Base-by-base conservation (phyloP, 1,140 invertebrate species). In the Heliconius melpomene region DNA sequence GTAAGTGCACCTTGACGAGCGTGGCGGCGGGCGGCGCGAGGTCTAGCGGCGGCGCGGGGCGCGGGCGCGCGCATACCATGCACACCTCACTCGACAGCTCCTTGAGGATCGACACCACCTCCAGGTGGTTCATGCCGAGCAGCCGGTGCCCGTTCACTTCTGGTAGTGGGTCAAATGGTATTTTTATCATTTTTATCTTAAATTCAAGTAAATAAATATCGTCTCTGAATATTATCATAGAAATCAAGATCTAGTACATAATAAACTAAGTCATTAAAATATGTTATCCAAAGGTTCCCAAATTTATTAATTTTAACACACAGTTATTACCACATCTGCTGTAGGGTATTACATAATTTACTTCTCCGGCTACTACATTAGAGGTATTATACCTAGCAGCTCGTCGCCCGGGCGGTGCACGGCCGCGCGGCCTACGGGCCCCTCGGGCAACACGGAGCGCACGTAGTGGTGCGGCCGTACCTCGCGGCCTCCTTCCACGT, bases 101-200 rank as follows among this genome's bases (percentile, higher is more conserved):
- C 95, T 99, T 99, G 23, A 99, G 95, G 86, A 99, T 98, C 78
- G 97, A 97, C 74, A 99, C 98, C 77, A 99, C 98, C 93, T 99
- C 98, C 90, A 98, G 96, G 91, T 99, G 98, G 95, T 99, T 99
- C 95, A 99, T 98, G 66, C 99, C 99, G 74, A 99, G 95, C n/a
- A 99, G 95, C 77, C 98, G 96, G 88, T 98, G 97, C 7, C 98
- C 98, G 94, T 99, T 99, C 7, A 99, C 99, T 97, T 99, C 95
- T 82, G 94, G 23, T 20, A 7, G 50, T 20, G 18, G 40, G 40
- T 5, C 3, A 46, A 16, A 13, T 46, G 40, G 40, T 7, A 20
- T 52, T 20, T 52, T 13, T 16, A 50, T 50, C 2, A 50, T 50
- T 16, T 57, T 57, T 57, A 57, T n/a, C 54, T 57, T 57, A 13